Conservation (phyloP, 2,113 vertebrate genomes). For the Herpetotheres cachinnans region DNA sequence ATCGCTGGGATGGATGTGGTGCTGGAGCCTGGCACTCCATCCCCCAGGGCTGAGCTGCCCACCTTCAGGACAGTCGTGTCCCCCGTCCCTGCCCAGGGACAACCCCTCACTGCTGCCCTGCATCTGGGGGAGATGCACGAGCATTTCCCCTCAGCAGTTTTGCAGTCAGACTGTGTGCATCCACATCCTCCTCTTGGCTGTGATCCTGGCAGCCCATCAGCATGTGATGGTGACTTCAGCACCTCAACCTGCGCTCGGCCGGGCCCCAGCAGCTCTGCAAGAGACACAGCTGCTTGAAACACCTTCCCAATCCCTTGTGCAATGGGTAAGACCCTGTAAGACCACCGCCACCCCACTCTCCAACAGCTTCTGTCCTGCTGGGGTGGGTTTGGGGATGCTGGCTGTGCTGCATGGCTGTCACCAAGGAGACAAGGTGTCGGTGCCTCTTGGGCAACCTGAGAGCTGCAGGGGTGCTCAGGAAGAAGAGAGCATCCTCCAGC, state of each 20-base stretch:
- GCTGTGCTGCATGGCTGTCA: not conserved
- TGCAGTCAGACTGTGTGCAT: not conserved
- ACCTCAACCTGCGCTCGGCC: fast-evolving
- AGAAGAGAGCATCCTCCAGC: not conserved
- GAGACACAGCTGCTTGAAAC: not conserved
- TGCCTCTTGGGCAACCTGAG: not conserved
- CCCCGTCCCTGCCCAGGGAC: not conserved
- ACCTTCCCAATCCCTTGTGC: not conserved
- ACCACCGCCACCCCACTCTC: not conserved
- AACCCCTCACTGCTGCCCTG: not conserved
- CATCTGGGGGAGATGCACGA: too few species aligned
- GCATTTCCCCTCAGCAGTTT: not conserved
- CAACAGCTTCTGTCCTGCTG: not conserved
- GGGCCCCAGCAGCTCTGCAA: not conserved
- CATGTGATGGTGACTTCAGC: fast-evolving
- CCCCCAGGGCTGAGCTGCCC: not conserved
- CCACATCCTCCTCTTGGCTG: not conserved
- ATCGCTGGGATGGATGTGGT: not conserved
- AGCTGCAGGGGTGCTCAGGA: not conserved
- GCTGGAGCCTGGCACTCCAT: not conserved
- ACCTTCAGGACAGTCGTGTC: not conserved
- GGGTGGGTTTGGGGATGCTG: not conserved
- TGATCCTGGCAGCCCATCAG: not conserved
- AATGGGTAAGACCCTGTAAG: not conserved
- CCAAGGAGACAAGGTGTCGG: not conserved